Evolutionary conservation across 2,797 vertebrate genomes (phyloP), one percentile per base, ranked within the genome.

Genomic region (Peromyscus aztecus): DNA sequence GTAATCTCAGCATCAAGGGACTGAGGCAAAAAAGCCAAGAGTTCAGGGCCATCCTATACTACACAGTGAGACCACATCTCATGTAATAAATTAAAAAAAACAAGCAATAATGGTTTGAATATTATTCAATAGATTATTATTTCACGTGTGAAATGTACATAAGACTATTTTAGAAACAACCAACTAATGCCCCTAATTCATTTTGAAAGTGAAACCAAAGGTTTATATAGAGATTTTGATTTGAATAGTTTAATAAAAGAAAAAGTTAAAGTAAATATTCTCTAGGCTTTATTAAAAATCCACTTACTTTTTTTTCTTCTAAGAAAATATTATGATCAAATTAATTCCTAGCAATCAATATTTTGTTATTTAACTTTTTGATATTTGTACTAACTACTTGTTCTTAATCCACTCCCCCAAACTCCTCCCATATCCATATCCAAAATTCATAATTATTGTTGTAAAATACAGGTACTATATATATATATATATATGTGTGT

Each of bases 221-320:
- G 0, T 63, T 83, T 67, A 76, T n/a, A 16, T 52, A 63, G 14
- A 78, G 31, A 81, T 91, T 90, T 8, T 93, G 92, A 2, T 13
- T 63, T 16, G 40, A 89, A 16, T 6, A 61, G 80, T 71, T 73
- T 43, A 69, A 46, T 93, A 61, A 95, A 93, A 87, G 17, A 91
- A 75, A 92, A 67, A 77, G 13, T 11, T 40, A 75, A 69, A 77
- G 37, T 7, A 94, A 46, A 6, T 85, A 78, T 61, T 77, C 34
- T 86, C 46, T 93, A 10, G 37, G 3, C 0, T 65, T 75, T 82
- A 43, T 65, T 82, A 84, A 75, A 8, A 80, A 40, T 69, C 37
- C 17, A 4, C 1, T 88, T 6, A 76, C 71, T 12, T 71, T 73
- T 17, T 69, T 73, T 73, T 40, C 19, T 73, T 40, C 24, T 29